Percentiles rank a stretch among this genome's conserved stretches.
Conservation (phyloP, 2,113 vertebrate genomes). For the Monarcha castaneiventris region DNA sequence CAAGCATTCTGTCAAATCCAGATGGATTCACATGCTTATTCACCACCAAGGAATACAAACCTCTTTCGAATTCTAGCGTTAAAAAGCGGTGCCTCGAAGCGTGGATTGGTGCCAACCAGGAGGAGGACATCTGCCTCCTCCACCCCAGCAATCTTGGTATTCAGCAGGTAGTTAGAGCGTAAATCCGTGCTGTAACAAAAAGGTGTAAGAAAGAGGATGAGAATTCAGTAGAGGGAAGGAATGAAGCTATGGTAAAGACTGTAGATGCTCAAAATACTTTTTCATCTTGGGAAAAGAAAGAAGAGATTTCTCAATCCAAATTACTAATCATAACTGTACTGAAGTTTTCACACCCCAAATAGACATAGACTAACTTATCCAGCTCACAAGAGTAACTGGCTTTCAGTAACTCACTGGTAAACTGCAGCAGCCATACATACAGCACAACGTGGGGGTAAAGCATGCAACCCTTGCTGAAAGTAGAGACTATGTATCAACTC, state of each 20-base stretch:
- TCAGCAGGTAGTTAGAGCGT: slow-evolving; percentile 95
- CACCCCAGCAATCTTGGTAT: slow-evolving; percentile 89
- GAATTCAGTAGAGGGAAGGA: neutral
- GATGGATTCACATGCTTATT: neutral
- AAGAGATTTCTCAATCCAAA: neutral
- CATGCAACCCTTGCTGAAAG: neutral
- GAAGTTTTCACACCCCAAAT: neutral
- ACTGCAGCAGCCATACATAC: neutral
- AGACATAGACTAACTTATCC: neutral
- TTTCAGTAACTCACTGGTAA: neutral
- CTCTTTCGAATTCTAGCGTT: slow-evolving; percentile 95
- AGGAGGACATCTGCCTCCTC: slow-evolving; percentile 92
- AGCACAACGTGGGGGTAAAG: neutral
- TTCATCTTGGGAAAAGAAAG: neutral
- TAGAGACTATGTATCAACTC: neutral
- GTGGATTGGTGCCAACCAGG: slow-evolving; percentile 93
- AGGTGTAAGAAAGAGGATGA: neutral
- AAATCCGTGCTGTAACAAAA: slow-evolving; percentile 83
- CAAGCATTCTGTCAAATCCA: neutral
- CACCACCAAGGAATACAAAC: slow-evolving; percentile 65
- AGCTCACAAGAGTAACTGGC: neutral
- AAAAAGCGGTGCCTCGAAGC: slow-evolving; percentile 94
- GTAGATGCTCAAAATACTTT: neutral
- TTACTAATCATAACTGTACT: neutral
- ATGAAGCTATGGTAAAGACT: neutral